A percentile compares a stretch with the other conserved stretches of the same genome.
These are phyloP conservation scores for Lindbergichthys nudifrons DNA, from an alignment of 2,797 vertebrate species.

Conservation along the genomic window DNA sequence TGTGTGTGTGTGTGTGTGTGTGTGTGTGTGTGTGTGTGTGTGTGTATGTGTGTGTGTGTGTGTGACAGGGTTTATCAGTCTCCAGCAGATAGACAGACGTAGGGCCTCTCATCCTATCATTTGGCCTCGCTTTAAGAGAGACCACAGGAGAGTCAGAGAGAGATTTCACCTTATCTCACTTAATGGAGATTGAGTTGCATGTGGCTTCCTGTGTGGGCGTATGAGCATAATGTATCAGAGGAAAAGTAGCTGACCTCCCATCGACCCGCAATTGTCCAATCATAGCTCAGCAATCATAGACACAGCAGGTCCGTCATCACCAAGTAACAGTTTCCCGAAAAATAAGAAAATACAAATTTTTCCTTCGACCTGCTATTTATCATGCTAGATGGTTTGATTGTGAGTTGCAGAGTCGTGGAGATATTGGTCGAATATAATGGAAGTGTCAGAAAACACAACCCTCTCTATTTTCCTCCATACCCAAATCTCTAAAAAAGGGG, in stretches of 20 bases:
- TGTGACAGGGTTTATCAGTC: constrained; percentile 74
- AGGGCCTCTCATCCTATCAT: constrained; percentile 62
- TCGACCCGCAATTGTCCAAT: neutral
- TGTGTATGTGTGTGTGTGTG: constrained; percentile 19
- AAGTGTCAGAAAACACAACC: no score
- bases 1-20: constrained; percentile 18
- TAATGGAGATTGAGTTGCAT: constrained; percentile 49
- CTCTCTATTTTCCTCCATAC: no score
- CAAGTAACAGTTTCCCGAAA: no score
- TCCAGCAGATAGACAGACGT: constrained; percentile 66
- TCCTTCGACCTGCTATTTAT: no score
- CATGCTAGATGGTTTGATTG: no score
- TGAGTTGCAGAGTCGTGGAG: no score
- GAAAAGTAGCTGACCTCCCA: neutral
- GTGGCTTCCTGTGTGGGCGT: constrained; percentile 7
- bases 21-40: constrained; percentile 16
- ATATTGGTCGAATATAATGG: no score
- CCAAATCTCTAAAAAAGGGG: no score
- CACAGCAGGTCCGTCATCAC: neutral
- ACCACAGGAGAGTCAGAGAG: constrained; percentile 44
- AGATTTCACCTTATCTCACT: constrained; percentile 63
- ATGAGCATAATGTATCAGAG: neutral
- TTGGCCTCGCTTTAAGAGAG: constrained; percentile 54
- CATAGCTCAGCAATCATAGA: neutral
- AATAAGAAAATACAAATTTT: no score